phyloP scores from a whole-genome alignment of 2,113 vertebrate species.

The Panthera leo region DNA sequence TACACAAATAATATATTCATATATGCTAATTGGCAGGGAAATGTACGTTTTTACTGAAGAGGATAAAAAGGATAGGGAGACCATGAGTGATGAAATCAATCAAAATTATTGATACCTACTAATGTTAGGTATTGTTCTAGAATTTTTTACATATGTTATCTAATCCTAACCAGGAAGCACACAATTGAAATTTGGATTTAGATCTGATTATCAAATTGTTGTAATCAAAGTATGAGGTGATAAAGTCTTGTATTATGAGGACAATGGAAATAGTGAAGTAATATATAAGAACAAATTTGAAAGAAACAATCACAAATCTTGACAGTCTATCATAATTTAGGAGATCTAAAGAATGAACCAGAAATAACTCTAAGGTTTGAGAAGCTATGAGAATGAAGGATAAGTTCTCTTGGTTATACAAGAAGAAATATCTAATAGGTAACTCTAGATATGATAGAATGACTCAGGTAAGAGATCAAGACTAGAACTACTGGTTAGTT shows the following conservation, averaged over 20 bases:
- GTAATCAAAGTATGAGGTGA: neutral
- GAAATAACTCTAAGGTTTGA: slow-evolving; percentile 23
- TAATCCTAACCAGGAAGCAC: neutral
- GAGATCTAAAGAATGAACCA: neutral
- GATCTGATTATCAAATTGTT: neutral
- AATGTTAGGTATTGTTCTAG: slow-evolving; percentile 5
- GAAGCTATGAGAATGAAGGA: neutral
- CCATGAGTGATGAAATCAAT: neutral
- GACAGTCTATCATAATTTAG: slow-evolving; percentile 16
- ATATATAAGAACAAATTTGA: neutral
- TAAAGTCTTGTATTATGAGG: neutral
- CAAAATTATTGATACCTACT: neutral
- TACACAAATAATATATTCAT: neutral
- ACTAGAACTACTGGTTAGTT: slow-evolving; percentile 11
- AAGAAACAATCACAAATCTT: neutral
- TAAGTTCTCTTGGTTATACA: neutral
- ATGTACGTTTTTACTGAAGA: neutral
- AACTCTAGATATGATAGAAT: neutral
- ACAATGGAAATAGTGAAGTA: slow-evolving; percentile 11
- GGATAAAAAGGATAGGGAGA: neutral
- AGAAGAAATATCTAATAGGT: neutral
- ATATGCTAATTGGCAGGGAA: neutral
- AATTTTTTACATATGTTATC: neutral
- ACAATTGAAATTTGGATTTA: slow-evolving; percentile 25
- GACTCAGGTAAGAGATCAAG: neutral